Conservation (phyloP, 2,113 vertebrate species). For the Cyprinodon brontotheroides region DNA sequence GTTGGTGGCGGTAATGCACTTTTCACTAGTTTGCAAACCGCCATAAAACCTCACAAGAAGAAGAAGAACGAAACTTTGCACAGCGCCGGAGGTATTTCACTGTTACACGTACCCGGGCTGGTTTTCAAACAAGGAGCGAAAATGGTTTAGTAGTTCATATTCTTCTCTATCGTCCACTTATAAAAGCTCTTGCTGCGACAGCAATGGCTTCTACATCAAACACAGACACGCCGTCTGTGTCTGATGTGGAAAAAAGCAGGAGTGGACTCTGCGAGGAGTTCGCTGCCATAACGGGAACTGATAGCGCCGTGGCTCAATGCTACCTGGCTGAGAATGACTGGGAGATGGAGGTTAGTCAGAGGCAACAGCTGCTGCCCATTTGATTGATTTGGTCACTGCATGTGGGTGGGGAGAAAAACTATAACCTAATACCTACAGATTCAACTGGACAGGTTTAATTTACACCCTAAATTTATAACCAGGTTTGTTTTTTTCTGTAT, state of each 20-base stretch:
- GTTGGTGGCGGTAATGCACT: no score
- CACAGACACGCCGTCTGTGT: conserved; percentile 28
- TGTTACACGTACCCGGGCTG: not conserved
- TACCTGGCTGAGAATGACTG: conserved; percentile 85
- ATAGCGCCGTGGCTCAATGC: conserved; percentile 77
- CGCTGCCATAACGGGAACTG: conserved; percentile 75
- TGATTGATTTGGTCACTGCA: not conserved
- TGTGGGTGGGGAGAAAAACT: not conserved
- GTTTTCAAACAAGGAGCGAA: not conserved
- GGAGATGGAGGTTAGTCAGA: conserved; percentile 84
- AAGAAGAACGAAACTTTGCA: not conserved
- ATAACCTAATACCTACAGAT: not conserved
- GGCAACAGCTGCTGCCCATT: not conserved
- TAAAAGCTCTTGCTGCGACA: not conserved
- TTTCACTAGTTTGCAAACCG: no score
- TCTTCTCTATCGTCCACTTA: not conserved
- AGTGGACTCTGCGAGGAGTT: conserved; percentile 83
- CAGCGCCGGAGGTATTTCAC: conserved; percentile 53
- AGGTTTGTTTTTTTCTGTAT: not conserved
- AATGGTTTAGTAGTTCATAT: not conserved
- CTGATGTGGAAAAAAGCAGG: conserved; percentile 65
- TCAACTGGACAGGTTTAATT: not conserved
- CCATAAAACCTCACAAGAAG: no score
- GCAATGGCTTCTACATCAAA: conserved; percentile 45
- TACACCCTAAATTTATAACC: not conserved